Base-by-base conservation (phyloP, 2,113 vertebrate genomes). In the Astatoreochromis straeleni region DNA sequence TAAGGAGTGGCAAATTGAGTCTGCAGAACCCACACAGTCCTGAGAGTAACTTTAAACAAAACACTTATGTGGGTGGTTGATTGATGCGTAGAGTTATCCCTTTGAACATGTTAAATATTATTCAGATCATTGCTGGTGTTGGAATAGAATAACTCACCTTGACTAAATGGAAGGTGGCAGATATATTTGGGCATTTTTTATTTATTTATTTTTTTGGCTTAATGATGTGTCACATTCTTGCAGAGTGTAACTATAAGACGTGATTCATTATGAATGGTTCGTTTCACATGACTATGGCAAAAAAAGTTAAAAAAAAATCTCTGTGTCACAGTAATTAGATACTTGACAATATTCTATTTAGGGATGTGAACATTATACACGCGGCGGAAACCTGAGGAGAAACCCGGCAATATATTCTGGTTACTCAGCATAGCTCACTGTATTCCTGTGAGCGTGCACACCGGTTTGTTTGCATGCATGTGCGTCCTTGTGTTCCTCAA, bases 331-430 rank as follows among this genome's bases (percentile, higher is more conserved):
- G 79, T 16, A 82, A 82, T 88, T 85, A 58, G 84, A 85, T 70
- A 70, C 82, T 85, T 60, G 78, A 87, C 85, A 80, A 81, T 73
- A 9, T 86, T 91, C 89, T 93, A 93, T 93, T 92, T 68, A 65
- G 10, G 82, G 90, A 53, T 7, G 35, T 82, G 85, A 92, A 91
- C 87, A 83, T n/a, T 85, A 92, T 92, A 89, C 68, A 42, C 54
- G 19, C 49, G 26, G 75, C 80, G 42, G 93, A 93, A 94, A 95
- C 90, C 85, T 86, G 92, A 95, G 90, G 70, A 89, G 91, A 82
- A 90, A 87, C 60, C 47, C 3, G 3, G 8, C 6, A 29, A 87
- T 90, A 78, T 86, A 81, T 93, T 84, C 86, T 84, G 68, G 63
- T 88, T 90, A 90, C 83, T 93, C 91, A 90, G 93, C 90, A 90